Evolutionary conservation across 1,140 invertebrate genomes (phyloP), one percentile per base, ranked within the genome.

Genomic region (Drosophila kurseongensis): DNA sequence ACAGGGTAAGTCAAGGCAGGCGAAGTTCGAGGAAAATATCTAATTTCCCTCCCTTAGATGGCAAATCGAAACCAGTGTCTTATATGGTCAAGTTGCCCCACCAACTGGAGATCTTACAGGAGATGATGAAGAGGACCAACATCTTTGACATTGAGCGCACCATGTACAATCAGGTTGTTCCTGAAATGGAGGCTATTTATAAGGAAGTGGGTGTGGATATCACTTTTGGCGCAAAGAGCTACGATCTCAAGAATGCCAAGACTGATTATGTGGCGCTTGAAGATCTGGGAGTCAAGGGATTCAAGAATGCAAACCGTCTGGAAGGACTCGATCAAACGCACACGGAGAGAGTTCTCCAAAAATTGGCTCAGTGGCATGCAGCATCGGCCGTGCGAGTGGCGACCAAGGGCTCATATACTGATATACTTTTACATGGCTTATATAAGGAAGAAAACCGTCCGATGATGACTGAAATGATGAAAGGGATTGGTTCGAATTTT

Each of bases 291-390:
- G 78, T 91, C 5, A 74, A 91, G 14, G 90, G 85, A 0, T 91
- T 90, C 13, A 90, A 88, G 36, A 91, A 95, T 93, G 92, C 81
- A 5, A 93, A 95, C 66, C 92, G 94, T 47, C 76, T 92, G 16
- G 92, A 93, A 55, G 94, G 94, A 1, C 72, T 95, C 2, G 92
- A 94, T 45, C 75, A 94, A 7, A 71, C 93, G 6, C 93, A 94
- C 50, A 85, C 93, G 0, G 92, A 93, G 45, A 69, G 90, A 4
- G 93, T 93, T 0, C 82, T 95, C 0, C 92, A 92, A 44, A 93
- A 93, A 9, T 71, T 95, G 8, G 94, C 94, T 0, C 93, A 93
- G 18, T 94, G 94, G 80, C 94, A 95, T 75, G 94, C 94, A 0
- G 80, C 91, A 6, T 91, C 92, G 0, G 79, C 85, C 0, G 73